Percentiles rank a stretch among this genome's conserved stretches.
These are phyloP conservation scores for Rapana venosa DNA, from an alignment of 2,888 invertebrate genomes.

Conservation along the genomic window DNA sequence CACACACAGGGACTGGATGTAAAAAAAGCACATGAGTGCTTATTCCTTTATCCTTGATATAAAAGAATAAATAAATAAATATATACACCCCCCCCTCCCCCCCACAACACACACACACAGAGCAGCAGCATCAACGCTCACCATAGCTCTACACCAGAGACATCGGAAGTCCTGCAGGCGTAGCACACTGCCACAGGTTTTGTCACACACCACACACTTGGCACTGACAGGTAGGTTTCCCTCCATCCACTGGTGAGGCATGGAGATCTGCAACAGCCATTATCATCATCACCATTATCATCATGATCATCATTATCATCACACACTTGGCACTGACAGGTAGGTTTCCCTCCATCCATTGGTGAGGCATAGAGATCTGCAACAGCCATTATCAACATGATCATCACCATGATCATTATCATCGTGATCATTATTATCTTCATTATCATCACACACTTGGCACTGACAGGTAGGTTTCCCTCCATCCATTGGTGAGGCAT, in stretches of 20 bases:
- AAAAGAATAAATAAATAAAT: no score
- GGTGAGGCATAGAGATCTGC: conserved; percentile 89
- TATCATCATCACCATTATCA: background rate
- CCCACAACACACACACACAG: no score
- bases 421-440: background rate
- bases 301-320: background rate
- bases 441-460: conserved; percentile 84
- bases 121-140: conserved; percentile 63
- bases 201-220: conserved; percentile 94
- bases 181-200: conserved; percentile 96
- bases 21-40: no score
- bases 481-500: conserved; percentile 88
- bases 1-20: no score
- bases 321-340: conserved; percentile 87
- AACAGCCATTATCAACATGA: background rate
- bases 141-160: conserved; percentile 94
- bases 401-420: conserved; percentile 30
- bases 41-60: no score
- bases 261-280: conserved; percentile 78
- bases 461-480: conserved; percentile 95
- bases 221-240: conserved; percentile 97
- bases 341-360: conserved; percentile 98
- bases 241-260: conserved; percentile 99
- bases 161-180: conserved; percentile 97
- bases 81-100: no score